Conservation (phyloP, 2,797 vertebrate genomes). For the Molossus alvarezi region DNA sequence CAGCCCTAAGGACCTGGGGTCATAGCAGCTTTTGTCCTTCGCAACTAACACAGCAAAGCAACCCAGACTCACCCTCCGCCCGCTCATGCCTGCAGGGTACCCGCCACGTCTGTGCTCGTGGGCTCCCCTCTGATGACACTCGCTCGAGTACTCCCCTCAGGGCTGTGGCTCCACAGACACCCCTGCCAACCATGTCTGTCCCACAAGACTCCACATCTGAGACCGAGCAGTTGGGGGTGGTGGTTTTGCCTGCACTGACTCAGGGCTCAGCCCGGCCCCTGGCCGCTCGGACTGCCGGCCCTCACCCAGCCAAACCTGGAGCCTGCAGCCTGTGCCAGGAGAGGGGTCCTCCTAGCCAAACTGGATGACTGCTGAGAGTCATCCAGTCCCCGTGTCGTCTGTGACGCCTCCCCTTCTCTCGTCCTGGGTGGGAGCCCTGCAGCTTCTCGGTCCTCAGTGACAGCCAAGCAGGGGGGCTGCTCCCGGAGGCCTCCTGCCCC, state of each 20-base stretch:
- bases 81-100: neutral
- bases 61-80: neutral
- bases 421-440: neutral
- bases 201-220: neutral
- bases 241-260: rapidly evolving
- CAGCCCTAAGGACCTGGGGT: neutral
- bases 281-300: neutral
- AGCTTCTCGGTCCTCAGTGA: neutral
- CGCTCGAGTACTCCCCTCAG: neutral
- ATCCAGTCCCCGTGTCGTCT: too few relatives aligned
- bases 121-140: neutral
- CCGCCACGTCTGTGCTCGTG: rapidly evolving
- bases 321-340: neutral
- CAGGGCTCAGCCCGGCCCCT: neutral
- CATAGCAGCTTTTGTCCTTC: neutral
- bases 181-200: too few relatives aligned
- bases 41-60: neutral
- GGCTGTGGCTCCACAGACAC: neutral
- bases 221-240: rapidly evolving
- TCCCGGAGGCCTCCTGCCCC: neutral
- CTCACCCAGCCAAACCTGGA: neutral
- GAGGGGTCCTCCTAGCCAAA: neutral
- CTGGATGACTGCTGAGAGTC: neutral
- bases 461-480: neutral
- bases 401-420: neutral